Base-by-base conservation (phyloP, 2,113 vertebrate genomes). In the Chloroceryle aenea region DNA sequence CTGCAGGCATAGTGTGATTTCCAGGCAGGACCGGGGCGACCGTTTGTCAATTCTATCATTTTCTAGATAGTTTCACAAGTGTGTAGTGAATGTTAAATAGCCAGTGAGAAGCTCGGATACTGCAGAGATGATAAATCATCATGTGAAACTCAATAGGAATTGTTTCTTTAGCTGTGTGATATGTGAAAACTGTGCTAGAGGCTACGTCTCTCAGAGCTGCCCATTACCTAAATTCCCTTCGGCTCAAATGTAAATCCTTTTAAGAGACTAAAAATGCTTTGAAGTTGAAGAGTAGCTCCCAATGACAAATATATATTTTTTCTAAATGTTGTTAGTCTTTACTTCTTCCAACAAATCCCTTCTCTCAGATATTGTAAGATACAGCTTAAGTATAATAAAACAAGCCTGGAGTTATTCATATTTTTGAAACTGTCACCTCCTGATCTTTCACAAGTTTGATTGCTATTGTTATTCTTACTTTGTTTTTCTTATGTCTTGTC, bases 171-270 rank as follows among this genome's bases (percentile, higher is more conserved):
- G 83, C 89, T 61, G 45, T 32, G 84, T 91, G 83, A 89, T 93
- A 89, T 67, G 85, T 72, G 87, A 90, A 88, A 85, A 64, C 79
- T 87, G 12, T 85, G 93, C 90, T 92, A 73, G 95, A 94, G 97
- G 98, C 96, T 89, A 94, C 45, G 56, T 89, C 82, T 97, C 97
- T 98, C 97, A 94, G 91, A 94, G 91, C 83, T 94, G 79, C 85
- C 92, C 43, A 87, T 95, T 96, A 96, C 94, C 92, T 89, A 89
- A 94, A 82, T 97, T 97, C 95, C 96, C 90, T 87, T 91, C 93
- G 86, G 91, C 97, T 98, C 78, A 96, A 93, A 93, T 66, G 93
- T 97, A 98, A 98, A 98, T 97, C 97, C 97, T 97, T 97, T 97
- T 91, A 97, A 96, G 93, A 97, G 93, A 79, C 74, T 63, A 68